Evolutionary conservation across 2,797 vertebrate species (phyloP).

Genomic region (Sparidentex hasta): DNA sequence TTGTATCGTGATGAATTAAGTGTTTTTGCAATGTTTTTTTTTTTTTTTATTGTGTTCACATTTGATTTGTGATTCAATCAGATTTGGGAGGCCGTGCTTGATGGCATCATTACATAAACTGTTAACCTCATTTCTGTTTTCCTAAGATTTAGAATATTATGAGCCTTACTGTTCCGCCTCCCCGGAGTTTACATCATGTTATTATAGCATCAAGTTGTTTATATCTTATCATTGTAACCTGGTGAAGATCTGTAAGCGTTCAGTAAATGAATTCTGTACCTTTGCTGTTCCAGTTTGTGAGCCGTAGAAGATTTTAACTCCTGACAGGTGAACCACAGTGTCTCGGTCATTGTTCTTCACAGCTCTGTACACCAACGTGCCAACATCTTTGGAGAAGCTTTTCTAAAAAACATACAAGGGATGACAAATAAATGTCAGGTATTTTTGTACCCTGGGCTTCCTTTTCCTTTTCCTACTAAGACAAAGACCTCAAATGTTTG

Average conservation of each 20-base stretch:
- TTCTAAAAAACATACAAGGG: slow-evolving; percentile 53
- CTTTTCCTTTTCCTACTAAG: neutral
- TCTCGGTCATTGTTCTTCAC: slow-evolving; percentile 62
- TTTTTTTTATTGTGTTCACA: neutral
- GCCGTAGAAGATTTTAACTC: slow-evolving; percentile 92
- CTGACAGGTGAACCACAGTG: slow-evolving; percentile 80
- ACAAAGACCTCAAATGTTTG: neutral
- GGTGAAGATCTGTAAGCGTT: neutral
- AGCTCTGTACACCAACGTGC: slow-evolving; percentile 20
- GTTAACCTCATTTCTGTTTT: too few relatives aligned
- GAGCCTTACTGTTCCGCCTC: neutral
- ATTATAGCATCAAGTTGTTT: neutral
- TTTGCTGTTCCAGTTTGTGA: slow-evolving; percentile 96
- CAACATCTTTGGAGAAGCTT: slow-evolving; percentile 28
- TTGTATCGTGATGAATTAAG: neutral
- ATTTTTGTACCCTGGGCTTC: neutral
- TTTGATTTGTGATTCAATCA: neutral
- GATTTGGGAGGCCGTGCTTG: neutral
- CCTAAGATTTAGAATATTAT: neutral
- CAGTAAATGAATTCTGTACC: slow-evolving; percentile 76
- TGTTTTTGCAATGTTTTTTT: neutral
- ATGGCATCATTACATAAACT: too few relatives aligned
- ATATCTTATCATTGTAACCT: neutral
- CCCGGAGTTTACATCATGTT: neutral
- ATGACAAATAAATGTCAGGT: neutral